These are phyloP conservation scores for Moxostoma hubbsi DNA, from an alignment of 2,797 vertebrate genomes.

Conservation along the genomic window DNA sequence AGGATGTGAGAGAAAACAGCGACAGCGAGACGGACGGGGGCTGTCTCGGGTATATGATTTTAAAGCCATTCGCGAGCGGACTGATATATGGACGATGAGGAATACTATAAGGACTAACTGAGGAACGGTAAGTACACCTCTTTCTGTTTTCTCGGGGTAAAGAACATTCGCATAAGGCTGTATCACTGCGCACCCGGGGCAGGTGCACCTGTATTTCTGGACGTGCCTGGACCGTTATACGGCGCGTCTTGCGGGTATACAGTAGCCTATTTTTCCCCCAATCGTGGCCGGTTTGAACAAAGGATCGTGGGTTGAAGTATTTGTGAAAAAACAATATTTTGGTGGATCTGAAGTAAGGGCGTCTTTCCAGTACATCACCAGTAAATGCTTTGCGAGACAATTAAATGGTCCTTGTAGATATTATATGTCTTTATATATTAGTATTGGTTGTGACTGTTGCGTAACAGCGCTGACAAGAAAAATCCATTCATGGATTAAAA, in stretches of 20 bases:
- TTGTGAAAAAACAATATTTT: neutral
- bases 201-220: slow-evolving; percentile 59
- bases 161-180: slow-evolving; percentile 16
- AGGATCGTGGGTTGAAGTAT: neutral
- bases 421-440: slow-evolving; percentile 30
- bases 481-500: slow-evolving; percentile 1
- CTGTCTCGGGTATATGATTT: slow-evolving; percentile 63
- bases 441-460: slow-evolving; percentile 45
- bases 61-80: slow-evolving; percentile 71
- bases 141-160: slow-evolving; percentile 37
- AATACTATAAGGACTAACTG: slow-evolving; percentile 72
- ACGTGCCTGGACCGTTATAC: slow-evolving; percentile 52
- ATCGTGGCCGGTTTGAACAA: slow-evolving; percentile 12
- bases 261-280: slow-evolving; percentile 31
- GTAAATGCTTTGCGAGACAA: slow-evolving; percentile 34
- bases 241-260: slow-evolving; percentile 47
- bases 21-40: slow-evolving; percentile 63
- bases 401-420: slow-evolving; percentile 48
- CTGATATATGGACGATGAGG: slow-evolving; percentile 60
- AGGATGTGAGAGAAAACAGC: slow-evolving; percentile 68
- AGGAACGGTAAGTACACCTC: slow-evolving; percentile 70
- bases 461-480: slow-evolving; percentile 19
- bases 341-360: slow-evolving; percentile 32
- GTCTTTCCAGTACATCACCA: slow-evolving; percentile 29
- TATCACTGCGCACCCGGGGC: slow-evolving; percentile 51